Percentiles rank a stretch among this genome's conserved stretches.
Evolutionary conservation across 2,888 invertebrate genomes (phyloP).

Genomic region (Leptinotarsa peninsularis): DNA sequence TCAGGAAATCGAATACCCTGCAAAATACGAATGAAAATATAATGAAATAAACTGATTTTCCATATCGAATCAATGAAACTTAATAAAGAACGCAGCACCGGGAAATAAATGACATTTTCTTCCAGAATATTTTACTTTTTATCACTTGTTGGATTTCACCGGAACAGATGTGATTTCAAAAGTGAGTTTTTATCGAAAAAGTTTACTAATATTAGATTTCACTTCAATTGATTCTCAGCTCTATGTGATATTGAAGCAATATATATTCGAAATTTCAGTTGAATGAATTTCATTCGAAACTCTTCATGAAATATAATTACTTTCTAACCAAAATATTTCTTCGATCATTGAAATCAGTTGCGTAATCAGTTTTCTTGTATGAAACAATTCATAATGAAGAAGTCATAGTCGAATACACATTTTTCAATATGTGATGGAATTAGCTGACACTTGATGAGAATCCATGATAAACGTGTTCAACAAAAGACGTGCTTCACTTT

Average conservation of each 20-base stretch:
- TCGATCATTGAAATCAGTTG: no score
- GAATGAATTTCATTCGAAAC: no score
- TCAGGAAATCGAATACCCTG: slow-evolving; percentile 59
- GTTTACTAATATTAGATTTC: neutral
- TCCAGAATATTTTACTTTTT: slow-evolving; percentile 34
- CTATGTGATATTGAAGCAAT: neutral
- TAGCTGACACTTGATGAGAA: no score
- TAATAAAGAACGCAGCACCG: slow-evolving; percentile 53
- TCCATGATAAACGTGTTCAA: no score
- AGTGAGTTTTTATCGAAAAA: slow-evolving; percentile 9
- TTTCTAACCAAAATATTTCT: no score
- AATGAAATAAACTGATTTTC: slow-evolving; percentile 61
- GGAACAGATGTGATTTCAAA: slow-evolving; percentile 21
- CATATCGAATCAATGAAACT: slow-evolving; percentile 58
- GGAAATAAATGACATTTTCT: slow-evolving; percentile 43
- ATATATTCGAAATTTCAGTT: neutral
- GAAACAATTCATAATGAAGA: no score
- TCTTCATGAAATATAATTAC: no score
- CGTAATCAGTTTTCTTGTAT: no score
- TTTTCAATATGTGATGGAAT: no score
- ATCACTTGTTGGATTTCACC: slow-evolving; percentile 32
- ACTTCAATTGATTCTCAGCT: neutral
- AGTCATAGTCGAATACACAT: no score
- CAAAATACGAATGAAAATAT: slow-evolving; percentile 59
- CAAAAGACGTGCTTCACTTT: no score